Base-by-base conservation (phyloP, 1,140 invertebrate genomes). In the Acromyrmex echinatior region DNA sequence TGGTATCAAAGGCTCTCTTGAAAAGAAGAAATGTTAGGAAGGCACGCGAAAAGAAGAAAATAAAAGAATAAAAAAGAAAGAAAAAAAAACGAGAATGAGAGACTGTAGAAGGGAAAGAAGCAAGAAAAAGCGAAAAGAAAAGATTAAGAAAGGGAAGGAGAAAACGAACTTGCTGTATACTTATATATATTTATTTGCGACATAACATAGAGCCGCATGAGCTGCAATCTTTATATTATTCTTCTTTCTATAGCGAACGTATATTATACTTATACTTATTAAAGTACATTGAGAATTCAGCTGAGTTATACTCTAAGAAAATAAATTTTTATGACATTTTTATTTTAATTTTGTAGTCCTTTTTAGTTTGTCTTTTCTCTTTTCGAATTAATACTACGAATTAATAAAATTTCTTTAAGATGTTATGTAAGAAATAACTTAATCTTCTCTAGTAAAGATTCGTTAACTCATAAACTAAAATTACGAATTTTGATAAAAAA, bases 151-250 rank as follows among this genome's bases (percentile, higher is more conserved):
- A 53, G 51, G 39, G 28, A 68, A 53, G 31, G 16, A 51, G 16
- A 21, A 63, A 25, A 66, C 25, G 3, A 51, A 51, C 7, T 31
- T 79, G 6, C 10, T 12, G 18, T 79, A 25, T 66, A 45, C 39
- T 45, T 45, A 45, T 45, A 45, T 10, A 31, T 21, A 62, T 12
- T 35, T 14, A 39, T 63, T 77, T 79, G 25, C 39, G 39, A 79
- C 25, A 51, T n/a, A 21, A 79, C 25, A 51, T n/a, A 21, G 18
- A 49, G 25, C 12, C 25, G 53, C 31, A n/a, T 58, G 28, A 58
- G n/a, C 58, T 28, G 58, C 12, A 21, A 66, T 79, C 60, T 66
- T 45, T 79, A 78, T 65, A n/a, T 49, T 65, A 45, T 66, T 79
- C 53, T 49, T 66, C 76, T 49, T 79, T 49, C 18, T 79, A 66